These are phyloP conservation scores for Petrocephalus microphthalmus DNA, from an alignment of 2,113 vertebrate species.

Conservation along the genomic window DNA sequence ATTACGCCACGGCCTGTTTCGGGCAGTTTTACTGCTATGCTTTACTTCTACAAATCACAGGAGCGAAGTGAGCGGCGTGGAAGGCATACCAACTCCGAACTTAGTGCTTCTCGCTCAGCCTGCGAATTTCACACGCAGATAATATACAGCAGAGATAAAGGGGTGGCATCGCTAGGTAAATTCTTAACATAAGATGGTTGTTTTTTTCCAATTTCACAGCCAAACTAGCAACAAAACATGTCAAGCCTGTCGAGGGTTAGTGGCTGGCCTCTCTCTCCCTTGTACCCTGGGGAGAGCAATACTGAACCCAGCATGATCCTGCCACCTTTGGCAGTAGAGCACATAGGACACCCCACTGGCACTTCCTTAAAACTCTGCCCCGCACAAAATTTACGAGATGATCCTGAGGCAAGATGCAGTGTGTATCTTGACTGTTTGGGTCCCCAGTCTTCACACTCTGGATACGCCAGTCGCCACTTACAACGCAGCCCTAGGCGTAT, in stretches of 20 bases:
- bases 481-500: slow-evolving; percentile 63
- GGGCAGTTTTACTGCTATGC: slow-evolving; percentile 81
- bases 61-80: slow-evolving; percentile 73
- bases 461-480: slow-evolving; percentile 61
- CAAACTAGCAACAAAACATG: slow-evolving; percentile 51
- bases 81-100: slow-evolving; percentile 63
- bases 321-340: slow-evolving; percentile 58
- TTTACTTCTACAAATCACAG: slow-evolving; percentile 89
- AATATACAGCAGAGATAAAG: slow-evolving; percentile 56
- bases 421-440: slow-evolving; percentile 64
- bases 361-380: slow-evolving; percentile 68
- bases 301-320: slow-evolving; percentile 55
- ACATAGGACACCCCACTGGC: slow-evolving; percentile 57
- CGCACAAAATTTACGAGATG: slow-evolving; percentile 60
- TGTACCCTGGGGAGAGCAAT: slow-evolving; percentile 58
- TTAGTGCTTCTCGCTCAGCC: slow-evolving; percentile 47
- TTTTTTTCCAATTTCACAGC: slow-evolving; percentile 48
- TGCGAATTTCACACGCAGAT: slow-evolving; percentile 65
- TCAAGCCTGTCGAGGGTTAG: slow-evolving; percentile 59
- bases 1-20: slow-evolving; percentile 85
- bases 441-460: slow-evolving; percentile 61
- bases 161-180: slow-evolving; percentile 47
- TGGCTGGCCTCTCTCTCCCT: slow-evolving; percentile 63
- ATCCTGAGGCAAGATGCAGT: slow-evolving; percentile 55
- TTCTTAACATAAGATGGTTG: slow-evolving; percentile 35